Conservation (phyloP, 1,140 invertebrate genomes). For the Drosophila teissieri region DNA sequence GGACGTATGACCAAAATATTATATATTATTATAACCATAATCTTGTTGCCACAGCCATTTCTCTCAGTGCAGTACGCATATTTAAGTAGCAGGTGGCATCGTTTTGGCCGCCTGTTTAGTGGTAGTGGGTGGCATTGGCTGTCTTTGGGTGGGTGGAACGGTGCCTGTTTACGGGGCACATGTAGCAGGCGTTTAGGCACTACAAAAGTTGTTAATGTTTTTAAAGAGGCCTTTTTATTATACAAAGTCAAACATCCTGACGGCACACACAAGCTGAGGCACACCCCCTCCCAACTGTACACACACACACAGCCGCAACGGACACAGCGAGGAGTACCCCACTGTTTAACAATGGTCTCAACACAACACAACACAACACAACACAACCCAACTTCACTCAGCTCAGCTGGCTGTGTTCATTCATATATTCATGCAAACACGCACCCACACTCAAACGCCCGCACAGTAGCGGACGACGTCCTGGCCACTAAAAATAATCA, state of each 20-base stretch:
- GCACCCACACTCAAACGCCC: conserved; percentile 26
- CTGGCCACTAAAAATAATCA: not conserved
- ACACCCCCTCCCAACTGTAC: conserved; percentile 18
- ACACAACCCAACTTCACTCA: conserved; percentile 57
- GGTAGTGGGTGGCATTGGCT: conserved; percentile 2
- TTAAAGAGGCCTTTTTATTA: conserved; percentile 83
- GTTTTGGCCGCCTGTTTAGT: conserved; percentile 53
- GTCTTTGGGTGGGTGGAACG: not conserved
- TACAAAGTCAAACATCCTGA: conserved; percentile 82
- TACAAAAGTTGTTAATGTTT: conserved; percentile 84
- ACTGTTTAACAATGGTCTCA: conserved; percentile 71
- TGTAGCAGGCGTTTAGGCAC: conserved; percentile 73
- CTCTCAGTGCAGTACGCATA: conserved; percentile 52
- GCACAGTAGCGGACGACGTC: conserved; percentile 27
- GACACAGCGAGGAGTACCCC: conserved; percentile 6
- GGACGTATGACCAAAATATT: too few species aligned
- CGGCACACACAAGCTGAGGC: conserved; percentile 54
- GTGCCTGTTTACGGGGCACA: conserved; percentile 33
- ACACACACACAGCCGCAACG: conserved; percentile 38
- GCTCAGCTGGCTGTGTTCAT: conserved; percentile 64
- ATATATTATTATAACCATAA: too few species aligned
- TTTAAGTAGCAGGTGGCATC: conserved; percentile 69
- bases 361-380: conserved; percentile 51
- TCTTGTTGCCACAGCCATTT: not conserved
- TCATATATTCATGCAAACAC: conserved; percentile 65